Conservation (phyloP, 2,888 invertebrate species). For the Raillietiella orientalis region DNA sequence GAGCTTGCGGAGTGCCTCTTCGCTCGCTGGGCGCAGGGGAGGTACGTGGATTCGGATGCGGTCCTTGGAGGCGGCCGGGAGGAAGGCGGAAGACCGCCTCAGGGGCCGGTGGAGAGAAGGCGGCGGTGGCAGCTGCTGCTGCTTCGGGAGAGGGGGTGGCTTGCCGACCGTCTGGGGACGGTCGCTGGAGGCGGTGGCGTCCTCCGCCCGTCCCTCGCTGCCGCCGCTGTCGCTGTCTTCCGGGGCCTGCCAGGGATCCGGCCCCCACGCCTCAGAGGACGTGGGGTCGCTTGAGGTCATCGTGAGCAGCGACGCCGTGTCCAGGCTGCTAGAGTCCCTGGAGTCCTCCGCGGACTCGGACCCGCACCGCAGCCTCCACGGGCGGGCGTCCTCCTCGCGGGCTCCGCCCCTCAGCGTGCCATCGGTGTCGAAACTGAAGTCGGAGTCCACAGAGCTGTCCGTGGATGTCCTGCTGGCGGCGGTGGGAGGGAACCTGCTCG, state of each 20-base stretch:
- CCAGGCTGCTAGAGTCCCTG: too few relatives aligned
- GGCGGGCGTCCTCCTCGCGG: background rate
- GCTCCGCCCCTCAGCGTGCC: conserved; percentile 1
- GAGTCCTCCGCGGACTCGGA: too few relatives aligned
- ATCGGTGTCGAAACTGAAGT: conserved; percentile 7
- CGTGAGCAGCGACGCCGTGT: too few relatives aligned
- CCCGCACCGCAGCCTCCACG: too few relatives aligned
- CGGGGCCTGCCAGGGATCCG: conserved; percentile 5
- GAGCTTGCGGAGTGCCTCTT: conserved; percentile 1
- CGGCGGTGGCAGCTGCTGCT: too few relatives aligned
- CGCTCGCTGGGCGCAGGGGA: background rate
- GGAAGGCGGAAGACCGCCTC: too few relatives aligned
- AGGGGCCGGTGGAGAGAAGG: too few relatives aligned
- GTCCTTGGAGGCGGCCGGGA: background rate
- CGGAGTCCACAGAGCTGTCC: conserved; percentile 7
- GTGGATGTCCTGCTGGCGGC: conserved; percentile 5
- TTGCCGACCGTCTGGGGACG: too few relatives aligned
- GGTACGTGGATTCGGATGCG: background rate
- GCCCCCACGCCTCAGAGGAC: too few relatives aligned
- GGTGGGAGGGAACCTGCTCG: conserved; percentile 3
- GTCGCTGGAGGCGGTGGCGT: too few relatives aligned
- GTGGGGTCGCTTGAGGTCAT: too few relatives aligned
- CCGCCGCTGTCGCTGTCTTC: background rate
- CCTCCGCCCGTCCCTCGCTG: background rate
- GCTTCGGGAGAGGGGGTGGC: too few relatives aligned